These are phyloP conservation scores for Lobophora halterata DNA, from an alignment of 2,888 invertebrate species.

Conservation along the genomic window DNA sequence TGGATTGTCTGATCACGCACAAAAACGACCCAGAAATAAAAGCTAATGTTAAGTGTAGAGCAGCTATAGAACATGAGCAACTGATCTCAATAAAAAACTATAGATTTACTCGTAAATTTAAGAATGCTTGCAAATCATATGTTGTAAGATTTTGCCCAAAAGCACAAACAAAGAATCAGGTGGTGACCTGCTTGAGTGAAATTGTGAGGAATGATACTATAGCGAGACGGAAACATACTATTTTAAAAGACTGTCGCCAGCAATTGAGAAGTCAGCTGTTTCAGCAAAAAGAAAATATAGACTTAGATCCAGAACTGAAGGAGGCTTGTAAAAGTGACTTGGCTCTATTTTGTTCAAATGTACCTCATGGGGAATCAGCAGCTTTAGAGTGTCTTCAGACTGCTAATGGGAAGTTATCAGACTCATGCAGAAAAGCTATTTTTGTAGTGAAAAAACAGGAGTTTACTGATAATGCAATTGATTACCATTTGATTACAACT, in stretches of 20 bases:
- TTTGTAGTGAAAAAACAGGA: constrained; percentile 94
- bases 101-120: constrained; percentile 96
- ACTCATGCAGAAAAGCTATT: constrained; percentile 88
- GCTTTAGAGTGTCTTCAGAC: constrained; percentile 90
- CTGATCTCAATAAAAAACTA: constrained; percentile 95
- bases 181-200: constrained; percentile 92
- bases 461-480: constrained; percentile 91
- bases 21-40: constrained; percentile 93
- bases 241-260: constrained; percentile 93
- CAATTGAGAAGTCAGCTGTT: constrained; percentile 95
- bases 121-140: constrained; percentile 93
- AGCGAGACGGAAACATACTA: constrained; percentile 86
- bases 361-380: constrained; percentile 85
- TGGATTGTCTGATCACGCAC: constrained; percentile 96
- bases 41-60: constrained; percentile 90
- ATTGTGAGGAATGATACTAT: constrained; percentile 94
- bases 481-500: constrained; percentile 90
- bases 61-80: constrained; percentile 98
- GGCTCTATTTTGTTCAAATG: constrained; percentile 84
- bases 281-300: constrained; percentile 94
- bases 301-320: constrained; percentile 91
- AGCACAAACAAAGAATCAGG: constrained; percentile 88
- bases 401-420: constrained; percentile 82
- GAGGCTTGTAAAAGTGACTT: constrained; percentile 91
- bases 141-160: constrained; percentile 85